Evolutionary conservation across 2,888 invertebrate genomes (phyloP), one percentile per base, ranked within the genome.

Genomic region (Drosophila setosimentum): DNA sequence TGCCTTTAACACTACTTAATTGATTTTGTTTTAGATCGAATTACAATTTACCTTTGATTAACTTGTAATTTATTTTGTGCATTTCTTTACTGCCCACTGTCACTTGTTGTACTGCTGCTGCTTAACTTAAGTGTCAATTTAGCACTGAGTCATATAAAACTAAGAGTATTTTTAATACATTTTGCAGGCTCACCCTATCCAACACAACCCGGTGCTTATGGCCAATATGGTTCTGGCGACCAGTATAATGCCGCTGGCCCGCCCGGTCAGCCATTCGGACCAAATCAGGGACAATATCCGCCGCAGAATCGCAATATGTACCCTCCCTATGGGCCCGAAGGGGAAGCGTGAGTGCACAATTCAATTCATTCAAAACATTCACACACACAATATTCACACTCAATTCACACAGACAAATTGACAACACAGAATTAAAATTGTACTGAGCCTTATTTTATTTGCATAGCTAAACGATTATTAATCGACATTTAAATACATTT

Each of bases 301-400:
- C 95, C 95, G 85, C 94, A 95, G 76, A 96, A 96, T 93, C 95
- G 96, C 94, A 96, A 96, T 90, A 96, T 96, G 89, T 96, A 96
- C 92, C 96, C 96, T 89, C 96, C 96, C 85, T 96, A 96, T 90
- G 96, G 96, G 77, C 95, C 96, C 60, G 95, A 95, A 79, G 95
- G 95, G 86, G 95, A 93, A 94, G 95, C 95, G 96, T 96, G 93
- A 92, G 92, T 92, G 83, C 76, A 68, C 54, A 69, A 76, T 80
- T 76, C 54, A 69, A 76, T 80, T 76, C 73, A 71, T 77, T 49
- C 68, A 64, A 54, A 54, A 63, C 49, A 54, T 55, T 73, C 53
- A 68, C 59, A 32, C 37, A 24, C 53, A 54, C 29, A 53, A 64
- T 45, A 45, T 8, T 16, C 45, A 45, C 54, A 67, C 48, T 18